These are phyloP conservation scores for Cheumatopsyche charites DNA, from an alignment of 1,140 invertebrate genomes.

Conservation along the genomic window DNA sequence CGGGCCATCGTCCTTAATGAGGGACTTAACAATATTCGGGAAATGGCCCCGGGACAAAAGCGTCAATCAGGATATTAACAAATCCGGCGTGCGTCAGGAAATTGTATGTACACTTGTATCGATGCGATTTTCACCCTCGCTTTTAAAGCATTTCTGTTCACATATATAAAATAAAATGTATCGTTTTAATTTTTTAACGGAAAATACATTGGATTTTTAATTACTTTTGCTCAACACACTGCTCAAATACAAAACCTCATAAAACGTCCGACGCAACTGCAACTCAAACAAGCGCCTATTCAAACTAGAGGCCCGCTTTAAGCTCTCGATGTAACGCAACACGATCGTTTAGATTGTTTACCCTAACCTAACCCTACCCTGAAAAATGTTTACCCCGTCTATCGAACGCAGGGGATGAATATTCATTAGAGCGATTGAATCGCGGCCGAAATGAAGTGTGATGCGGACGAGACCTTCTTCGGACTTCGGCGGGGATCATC, in stretches of 20 bases:
- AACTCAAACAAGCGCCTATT: background rate
- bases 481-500: conserved; percentile 14
- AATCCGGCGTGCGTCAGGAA: conserved; percentile 40
- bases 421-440: conserved; percentile 50
- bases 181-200: no score
- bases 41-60: conserved; percentile 47
- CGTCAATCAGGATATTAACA: conserved; percentile 49
- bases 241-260: no score
- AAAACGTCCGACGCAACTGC: no score
- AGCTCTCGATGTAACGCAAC: background rate
- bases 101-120: conserved; percentile 5
- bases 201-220: no score
- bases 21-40: conserved; percentile 45
- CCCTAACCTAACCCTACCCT: conserved; percentile 40
- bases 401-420: conserved; percentile 37
- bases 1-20: conserved; percentile 33
- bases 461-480: conserved; percentile 40
- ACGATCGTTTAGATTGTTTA: conserved; percentile 39
- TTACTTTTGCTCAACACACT: no score
- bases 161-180: no score
- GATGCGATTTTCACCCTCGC: no score
- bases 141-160: no score
- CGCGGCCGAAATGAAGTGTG: conserved; percentile 48
- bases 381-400: conserved; percentile 46
- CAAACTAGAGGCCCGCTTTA: background rate